Evolutionary conservation across 2,797 vertebrate genomes (phyloP).

Genomic region (Apogon hyalosoma): DNA sequence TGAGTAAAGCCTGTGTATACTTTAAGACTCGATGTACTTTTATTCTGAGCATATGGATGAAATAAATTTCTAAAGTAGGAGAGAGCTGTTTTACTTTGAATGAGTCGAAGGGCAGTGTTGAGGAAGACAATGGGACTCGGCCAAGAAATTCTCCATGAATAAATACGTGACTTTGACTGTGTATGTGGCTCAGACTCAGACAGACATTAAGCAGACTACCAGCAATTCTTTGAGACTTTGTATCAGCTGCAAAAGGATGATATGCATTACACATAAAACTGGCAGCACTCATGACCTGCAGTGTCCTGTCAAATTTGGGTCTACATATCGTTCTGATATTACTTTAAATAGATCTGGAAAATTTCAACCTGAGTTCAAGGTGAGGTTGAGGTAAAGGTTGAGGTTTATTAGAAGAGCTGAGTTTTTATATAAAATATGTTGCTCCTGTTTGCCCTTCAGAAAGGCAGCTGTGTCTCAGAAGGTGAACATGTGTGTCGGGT

Average conservation of each 20-base stretch:
- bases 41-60: too few species aligned
- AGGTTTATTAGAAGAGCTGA: constrained; percentile 13
- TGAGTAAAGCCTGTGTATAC: too few species aligned
- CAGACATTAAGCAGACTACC: constrained; percentile 38
- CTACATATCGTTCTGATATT: constrained; percentile 4
- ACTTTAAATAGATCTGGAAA: constrained; percentile 10
- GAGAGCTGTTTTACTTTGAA: background rate
- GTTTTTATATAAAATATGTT: constrained; percentile 17
- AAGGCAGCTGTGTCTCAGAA: constrained; percentile 23
- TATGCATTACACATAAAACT: constrained; percentile 16
- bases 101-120: background rate
- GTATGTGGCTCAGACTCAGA: constrained; percentile 19
- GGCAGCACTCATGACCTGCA: background rate
- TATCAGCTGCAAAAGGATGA: constrained; percentile 9
- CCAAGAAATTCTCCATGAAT: constrained; percentile 25
- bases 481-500: constrained; percentile 57
- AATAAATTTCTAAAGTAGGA: too few species aligned
- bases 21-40: too few species aligned
- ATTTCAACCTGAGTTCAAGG: constrained; percentile 6
- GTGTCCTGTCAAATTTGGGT: constrained; percentile 2
- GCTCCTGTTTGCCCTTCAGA: constrained; percentile 4
- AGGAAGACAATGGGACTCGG: constrained; percentile 9
- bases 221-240: constrained; percentile 15
- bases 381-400: constrained; percentile 15
- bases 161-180: constrained; percentile 20